phyloP scores from a whole-genome alignment of 2,797 vertebrate species.

The Mus caroli region DNA sequence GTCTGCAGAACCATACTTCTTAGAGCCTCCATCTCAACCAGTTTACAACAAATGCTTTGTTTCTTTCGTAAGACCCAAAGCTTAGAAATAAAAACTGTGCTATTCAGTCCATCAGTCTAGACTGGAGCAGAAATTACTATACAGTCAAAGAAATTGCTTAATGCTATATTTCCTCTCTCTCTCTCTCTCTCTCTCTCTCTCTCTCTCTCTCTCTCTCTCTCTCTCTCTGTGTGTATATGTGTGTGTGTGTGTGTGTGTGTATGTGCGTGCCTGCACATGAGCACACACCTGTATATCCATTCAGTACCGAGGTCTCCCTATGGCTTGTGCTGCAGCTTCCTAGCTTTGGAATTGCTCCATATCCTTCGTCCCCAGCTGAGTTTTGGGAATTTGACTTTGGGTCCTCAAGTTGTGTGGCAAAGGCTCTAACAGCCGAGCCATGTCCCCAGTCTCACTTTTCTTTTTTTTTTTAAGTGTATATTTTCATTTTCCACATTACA shows the following conservation, averaged over 20 bases:
- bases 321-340: neutral
- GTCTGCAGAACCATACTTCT: neutral
- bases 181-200: no score
- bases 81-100: constrained; percentile 11
- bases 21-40: neutral
- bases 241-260: neutral
- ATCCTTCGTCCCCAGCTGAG: neutral
- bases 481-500: constrained; percentile 41
- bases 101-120: neutral
- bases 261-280: neutral
- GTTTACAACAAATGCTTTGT: neutral
- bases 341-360: neutral
- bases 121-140: neutral
- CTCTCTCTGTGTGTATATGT: no score
- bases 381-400: neutral
- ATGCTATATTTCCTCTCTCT: neutral
- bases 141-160: neutral
- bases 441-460: neutral
- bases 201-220: no score
- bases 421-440: neutral
- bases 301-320: neutral
- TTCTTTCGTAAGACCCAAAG: constrained; percentile 63
- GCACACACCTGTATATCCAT: neutral
- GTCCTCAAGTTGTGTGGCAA: neutral
- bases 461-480: neutral